A percentile compares a stretch with the other conserved stretches of the same genome.
Evolutionary conservation across 2,797 vertebrate species (phyloP).

Genomic region (Craterocephalus amniculus): DNA sequence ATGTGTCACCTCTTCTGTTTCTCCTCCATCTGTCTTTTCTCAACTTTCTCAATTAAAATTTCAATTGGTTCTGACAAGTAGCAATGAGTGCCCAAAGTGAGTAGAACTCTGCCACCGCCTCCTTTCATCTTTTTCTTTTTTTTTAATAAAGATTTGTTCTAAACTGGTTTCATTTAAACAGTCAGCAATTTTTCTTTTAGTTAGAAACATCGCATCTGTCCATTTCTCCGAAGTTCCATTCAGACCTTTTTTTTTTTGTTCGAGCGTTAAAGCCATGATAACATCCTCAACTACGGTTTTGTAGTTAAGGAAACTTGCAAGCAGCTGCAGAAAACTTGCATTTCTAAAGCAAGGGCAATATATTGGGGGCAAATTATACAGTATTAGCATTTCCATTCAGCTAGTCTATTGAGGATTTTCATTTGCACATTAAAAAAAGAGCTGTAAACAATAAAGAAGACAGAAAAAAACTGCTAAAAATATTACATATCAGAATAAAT

Average conservation of each 20-base stretch:
- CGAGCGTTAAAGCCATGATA: slow-evolving; percentile 11
- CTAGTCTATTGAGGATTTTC: not conserved
- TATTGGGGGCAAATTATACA: not conserved
- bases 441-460: no score
- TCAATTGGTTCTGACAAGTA: not conserved
- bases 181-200: not conserved
- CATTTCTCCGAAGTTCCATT: not conserved
- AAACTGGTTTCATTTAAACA: slow-evolving; percentile 7
- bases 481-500: no score
- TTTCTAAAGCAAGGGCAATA: slow-evolving; percentile 7
- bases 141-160: slow-evolving; percentile 5
- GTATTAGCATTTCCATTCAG: not conserved
- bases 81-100: not conserved
- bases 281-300: slow-evolving; percentile 6
- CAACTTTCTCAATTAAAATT: slow-evolving; percentile 14
- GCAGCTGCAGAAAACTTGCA: not conserved
- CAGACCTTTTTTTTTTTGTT: slow-evolving; percentile 8
- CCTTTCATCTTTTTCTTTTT: slow-evolving; percentile 19
- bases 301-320: slow-evolving; percentile 2
- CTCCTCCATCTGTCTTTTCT: slow-evolving; percentile 43
- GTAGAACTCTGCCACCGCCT: not conserved
- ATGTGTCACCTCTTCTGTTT: slow-evolving; percentile 23
- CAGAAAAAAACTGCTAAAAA: not conserved
- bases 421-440: not conserved
- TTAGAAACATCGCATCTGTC: not conserved